Evolutionary conservation across 2,888 invertebrate genomes (phyloP), one percentile per base, ranked within the genome.

Genomic region (Xylophagus ater): DNA sequence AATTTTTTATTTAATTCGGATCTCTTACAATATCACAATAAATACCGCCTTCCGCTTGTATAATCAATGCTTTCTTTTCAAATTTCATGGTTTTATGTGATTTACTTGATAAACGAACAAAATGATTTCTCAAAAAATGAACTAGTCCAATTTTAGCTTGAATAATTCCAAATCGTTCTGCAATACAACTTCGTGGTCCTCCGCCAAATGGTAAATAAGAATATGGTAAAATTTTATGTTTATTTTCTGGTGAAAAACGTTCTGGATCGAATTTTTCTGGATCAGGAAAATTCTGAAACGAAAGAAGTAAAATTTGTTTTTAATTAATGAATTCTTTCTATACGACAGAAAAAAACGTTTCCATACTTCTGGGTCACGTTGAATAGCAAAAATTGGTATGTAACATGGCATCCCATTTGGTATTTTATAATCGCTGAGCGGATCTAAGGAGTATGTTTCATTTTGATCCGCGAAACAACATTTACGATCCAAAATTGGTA

Each of bases 101-200:
- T 20, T 50, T 52, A 4, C 49, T 46, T 21, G 56, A 56, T 1
- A 54, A 53, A 4, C 51, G 50, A 3, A 65, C 57, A 39, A 51
- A 48, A 51, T 63, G 63, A 43, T 60, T 60, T 9, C 56, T 55
- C 26, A 61, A 48, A 36, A 66, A 51, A 31, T 58, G 52, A 3
- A 62, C 53, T 21, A 66, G 44, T 0, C 65, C 65, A 34, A 64
- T 53, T 49, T 65, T 66, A 0, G 58, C 55, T 43, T 63, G 61
- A 3, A 65, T 38, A 29, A 58, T 45, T 1, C 58, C 62, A 40
- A 62, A 60, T 3, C 66, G 57, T 48, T 65, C 64, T 0, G 65
- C 65, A 40, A 66, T 62, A 41, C 66, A 65, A 28, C 53, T 57
- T 36, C 61, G 64, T 8, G 62, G 63, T 18, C 66, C 65, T 26